phyloP scores from a whole-genome alignment of 2,113 vertebrate species.

The Zapornia atra region DNA sequence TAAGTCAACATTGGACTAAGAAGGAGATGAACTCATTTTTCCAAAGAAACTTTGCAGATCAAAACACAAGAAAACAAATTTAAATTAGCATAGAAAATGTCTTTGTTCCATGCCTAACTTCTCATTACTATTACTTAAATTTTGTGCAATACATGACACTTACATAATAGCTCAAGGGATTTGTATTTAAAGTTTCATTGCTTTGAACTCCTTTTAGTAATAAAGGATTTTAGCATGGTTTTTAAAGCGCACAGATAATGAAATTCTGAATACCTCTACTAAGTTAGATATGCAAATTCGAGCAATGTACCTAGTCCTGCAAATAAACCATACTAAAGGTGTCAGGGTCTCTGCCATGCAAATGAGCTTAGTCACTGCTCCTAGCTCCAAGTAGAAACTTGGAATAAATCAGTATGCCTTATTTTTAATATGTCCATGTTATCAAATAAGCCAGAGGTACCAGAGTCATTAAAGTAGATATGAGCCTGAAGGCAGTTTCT shows the following conservation, averaged over 20 bases:
- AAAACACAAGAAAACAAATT: background rate
- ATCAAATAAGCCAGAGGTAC: background rate
- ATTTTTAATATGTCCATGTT: background rate
- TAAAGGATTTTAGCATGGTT: background rate
- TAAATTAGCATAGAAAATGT: background rate
- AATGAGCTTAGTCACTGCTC: background rate
- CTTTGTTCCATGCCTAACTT: background rate
- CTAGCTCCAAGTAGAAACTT: background rate
- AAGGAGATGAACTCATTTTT: background rate
- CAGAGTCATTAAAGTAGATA: background rate
- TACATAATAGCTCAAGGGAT: constrained; percentile 13
- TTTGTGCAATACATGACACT: background rate
- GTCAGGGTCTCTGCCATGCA: background rate
- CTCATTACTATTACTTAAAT: background rate
- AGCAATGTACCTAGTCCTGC: background rate
- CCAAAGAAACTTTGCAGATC: background rate
- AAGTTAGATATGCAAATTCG: background rate
- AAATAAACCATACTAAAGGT: background rate
- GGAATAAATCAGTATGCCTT: background rate
- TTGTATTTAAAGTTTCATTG: constrained; percentile 45
- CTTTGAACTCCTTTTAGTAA: constrained; percentile 43
- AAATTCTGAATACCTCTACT: constrained; percentile 9
- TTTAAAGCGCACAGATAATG: constrained; percentile 11
- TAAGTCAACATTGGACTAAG: background rate
- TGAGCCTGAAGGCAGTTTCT: background rate